Conservation (phyloP, 2,113 vertebrate species). For the Trogon surrucura region DNA sequence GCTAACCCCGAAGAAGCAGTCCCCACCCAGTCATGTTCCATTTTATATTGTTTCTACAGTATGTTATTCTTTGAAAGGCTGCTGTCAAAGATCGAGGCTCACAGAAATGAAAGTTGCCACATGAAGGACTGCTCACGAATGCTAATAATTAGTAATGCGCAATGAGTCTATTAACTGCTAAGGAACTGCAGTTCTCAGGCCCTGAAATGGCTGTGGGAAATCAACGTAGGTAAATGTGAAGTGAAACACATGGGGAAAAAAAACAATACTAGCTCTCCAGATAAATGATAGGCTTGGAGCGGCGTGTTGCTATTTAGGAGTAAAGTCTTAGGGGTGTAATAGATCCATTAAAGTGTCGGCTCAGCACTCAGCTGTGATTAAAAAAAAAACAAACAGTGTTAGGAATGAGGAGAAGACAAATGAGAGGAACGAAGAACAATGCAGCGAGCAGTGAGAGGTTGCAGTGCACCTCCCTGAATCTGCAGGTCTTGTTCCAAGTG, state of each 20-base stretch:
- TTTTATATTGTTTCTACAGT: not conserved
- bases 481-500: not conserved
- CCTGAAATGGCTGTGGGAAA: not conserved
- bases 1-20: not conserved
- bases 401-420: not conserved
- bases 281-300: not conserved
- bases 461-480: not conserved
- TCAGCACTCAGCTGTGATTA: not conserved
- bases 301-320: not conserved
- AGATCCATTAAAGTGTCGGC: not conserved
- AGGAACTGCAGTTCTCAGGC: not conserved
- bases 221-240: not conserved
- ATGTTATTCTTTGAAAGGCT: not conserved
- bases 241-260: not conserved
- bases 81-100: not conserved
- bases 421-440: not conserved
- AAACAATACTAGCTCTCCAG: not conserved
- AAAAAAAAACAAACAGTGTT: not conserved
- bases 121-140: not conserved
- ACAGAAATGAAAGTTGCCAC: not conserved
- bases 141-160: not conserved
- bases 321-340: not conserved
- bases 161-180: not conserved
- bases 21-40: not conserved
- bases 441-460: rapidly evolving